Evolutionary conservation across 1,140 invertebrate species (phyloP).

Genomic region (Hestina assimilis): DNA sequence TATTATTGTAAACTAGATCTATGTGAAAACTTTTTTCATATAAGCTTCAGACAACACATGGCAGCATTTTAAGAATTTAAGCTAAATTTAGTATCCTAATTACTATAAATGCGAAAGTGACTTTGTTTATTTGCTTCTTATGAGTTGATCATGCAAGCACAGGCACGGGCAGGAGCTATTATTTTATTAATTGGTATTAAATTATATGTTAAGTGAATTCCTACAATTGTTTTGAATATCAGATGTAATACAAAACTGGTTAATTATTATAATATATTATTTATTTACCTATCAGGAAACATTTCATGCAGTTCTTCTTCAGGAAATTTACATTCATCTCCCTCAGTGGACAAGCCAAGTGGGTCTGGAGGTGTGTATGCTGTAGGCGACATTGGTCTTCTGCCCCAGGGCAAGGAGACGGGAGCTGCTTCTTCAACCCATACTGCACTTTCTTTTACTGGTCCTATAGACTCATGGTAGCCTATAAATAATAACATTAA

Average conservation of each 20-base stretch:
- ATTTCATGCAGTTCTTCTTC: constrained; percentile 94
- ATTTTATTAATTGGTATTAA: no score
- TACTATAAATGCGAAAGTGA: no score
- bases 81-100: no score
- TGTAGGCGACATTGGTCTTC: constrained; percentile 89
- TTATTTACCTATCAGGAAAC: constrained; percentile 87
- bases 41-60: no score
- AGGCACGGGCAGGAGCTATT: no score
- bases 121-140: no score
- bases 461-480: constrained; percentile 92
- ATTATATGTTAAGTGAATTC: no score
- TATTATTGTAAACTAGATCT: no score
- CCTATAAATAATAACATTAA: constrained; percentile 59
- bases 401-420: constrained; percentile 87
- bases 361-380: constrained; percentile 95
- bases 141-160: no score
- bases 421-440: constrained; percentile 97
- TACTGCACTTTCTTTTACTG: constrained; percentile 98
- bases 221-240: no score
- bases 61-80: no score
- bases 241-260: not conserved
- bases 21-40: no score
- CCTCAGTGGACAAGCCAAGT: constrained; percentile 95
- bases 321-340: constrained; percentile 93
- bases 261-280: not conserved